Percentiles rank a stretch among this genome's conserved stretches.
These are phyloP conservation scores for Chiroxiphia lanceolata DNA, from an alignment of 2,797 vertebrate species.

Conservation along the genomic window DNA sequence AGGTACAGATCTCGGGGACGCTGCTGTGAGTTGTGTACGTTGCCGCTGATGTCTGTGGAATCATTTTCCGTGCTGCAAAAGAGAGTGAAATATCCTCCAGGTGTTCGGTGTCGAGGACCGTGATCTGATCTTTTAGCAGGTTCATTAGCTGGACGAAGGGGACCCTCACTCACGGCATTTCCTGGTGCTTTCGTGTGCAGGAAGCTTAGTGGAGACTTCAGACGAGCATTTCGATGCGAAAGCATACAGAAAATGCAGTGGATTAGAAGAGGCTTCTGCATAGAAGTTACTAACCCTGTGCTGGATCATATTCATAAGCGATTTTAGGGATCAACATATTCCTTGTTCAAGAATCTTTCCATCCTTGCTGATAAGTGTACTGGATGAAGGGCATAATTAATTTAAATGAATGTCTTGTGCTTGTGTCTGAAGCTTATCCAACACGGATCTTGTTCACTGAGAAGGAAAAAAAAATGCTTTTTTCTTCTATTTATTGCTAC, in stretches of 20 bases:
- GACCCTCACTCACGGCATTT: neutral
- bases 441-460: neutral
- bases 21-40: neutral
- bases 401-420: constrained; percentile 49
- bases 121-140: neutral
- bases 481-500: neutral
- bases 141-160: neutral
- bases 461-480: constrained; percentile 22
- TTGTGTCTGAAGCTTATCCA: constrained; percentile 51
- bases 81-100: neutral
- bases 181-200: neutral
- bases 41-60: neutral
- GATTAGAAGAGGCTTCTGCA: constrained; percentile 40
- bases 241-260: neutral
- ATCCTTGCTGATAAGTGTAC: neutral
- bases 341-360: constrained; percentile 9
- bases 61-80: neutral
- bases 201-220: neutral
- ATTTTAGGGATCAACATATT: constrained; percentile 14
- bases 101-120: neutral
- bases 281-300: constrained; percentile 40
- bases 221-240: neutral
- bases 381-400: constrained; percentile 13
- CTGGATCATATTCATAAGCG: constrained; percentile 56
- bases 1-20: neutral